phyloP scores from a whole-genome alignment of 2,113 vertebrate species.

The Dicerorhinus sumatrensis region DNA sequence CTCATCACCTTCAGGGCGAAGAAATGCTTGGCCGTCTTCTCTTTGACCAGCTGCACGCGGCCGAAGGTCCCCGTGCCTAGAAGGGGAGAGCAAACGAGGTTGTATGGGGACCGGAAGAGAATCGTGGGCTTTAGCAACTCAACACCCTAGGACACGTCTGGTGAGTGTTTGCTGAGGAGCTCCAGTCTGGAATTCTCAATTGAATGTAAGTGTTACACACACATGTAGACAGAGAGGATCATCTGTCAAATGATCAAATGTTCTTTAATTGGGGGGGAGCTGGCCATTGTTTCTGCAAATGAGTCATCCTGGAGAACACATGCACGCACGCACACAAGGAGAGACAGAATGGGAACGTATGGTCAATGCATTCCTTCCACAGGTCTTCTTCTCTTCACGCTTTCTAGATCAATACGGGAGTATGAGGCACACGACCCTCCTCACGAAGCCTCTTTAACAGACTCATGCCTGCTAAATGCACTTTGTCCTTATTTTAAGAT shows the following conservation, averaged over 20 bases:
- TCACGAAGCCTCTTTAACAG: neutral
- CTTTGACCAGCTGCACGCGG: conserved; percentile 95
- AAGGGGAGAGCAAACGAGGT: neutral
- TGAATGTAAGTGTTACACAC: neutral
- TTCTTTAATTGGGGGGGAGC: neutral
- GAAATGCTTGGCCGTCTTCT: conserved; percentile 90
- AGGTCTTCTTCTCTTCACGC: rapidly evolving
- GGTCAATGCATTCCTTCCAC: rapidly evolving
- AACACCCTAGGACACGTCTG: rapidly evolving
- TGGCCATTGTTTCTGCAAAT: too few species aligned
- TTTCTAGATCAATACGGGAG: neutral
- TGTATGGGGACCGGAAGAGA: neutral
- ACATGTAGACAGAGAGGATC: rapidly evolving
- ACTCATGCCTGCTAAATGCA: neutral
- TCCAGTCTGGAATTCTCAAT: rapidly evolving
- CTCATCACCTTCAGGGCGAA: conserved; percentile 97
- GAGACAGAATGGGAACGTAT: rapidly evolving
- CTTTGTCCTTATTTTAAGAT: neutral
- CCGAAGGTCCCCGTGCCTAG: conserved; percentile 97
- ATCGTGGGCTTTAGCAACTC: rapidly evolving
- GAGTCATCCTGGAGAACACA: neutral
- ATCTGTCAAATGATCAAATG: neutral
- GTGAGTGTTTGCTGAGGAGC: neutral
- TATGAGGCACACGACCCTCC: rapidly evolving
- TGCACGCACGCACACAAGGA: rapidly evolving